phyloP scores from a whole-genome alignment of 2,113 vertebrate genomes.

The Aspidoscelis tigris region DNA sequence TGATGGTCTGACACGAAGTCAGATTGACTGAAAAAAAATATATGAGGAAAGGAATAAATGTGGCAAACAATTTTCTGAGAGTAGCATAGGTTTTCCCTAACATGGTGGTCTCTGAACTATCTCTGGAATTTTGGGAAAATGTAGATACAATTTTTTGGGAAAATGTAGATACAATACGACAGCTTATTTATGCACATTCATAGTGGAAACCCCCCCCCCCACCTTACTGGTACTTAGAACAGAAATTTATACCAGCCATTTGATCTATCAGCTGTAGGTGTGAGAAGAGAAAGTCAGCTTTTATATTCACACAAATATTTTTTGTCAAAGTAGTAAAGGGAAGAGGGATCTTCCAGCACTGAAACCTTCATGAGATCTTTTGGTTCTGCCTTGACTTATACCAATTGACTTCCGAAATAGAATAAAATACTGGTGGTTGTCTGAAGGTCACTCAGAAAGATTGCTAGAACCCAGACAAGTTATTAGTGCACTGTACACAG shows the following conservation, averaged over 20 bases:
- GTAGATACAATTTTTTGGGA: slow-evolving; percentile 48
- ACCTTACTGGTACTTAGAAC: background rate
- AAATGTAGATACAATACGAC: slow-evolving; percentile 37
- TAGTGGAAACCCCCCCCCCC: no score
- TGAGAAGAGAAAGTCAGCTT: background rate
- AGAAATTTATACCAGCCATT: background rate
- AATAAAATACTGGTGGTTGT: no score
- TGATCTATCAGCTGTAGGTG: background rate
- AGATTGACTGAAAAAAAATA: slow-evolving; percentile 66
- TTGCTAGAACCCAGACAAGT: background rate
- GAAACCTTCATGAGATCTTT: background rate
- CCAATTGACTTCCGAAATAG: background rate
- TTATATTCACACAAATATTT: background rate
- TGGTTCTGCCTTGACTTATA: background rate
- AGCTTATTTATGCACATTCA: no score
- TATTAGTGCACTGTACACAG: background rate
- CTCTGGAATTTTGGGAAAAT: slow-evolving; percentile 19
- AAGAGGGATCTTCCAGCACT: background rate
- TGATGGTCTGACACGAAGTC: slow-evolving; percentile 62
- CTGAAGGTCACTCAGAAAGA: background rate
- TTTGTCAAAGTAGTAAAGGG: background rate
- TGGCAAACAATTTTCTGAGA: slow-evolving; percentile 29
- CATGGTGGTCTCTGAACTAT: slow-evolving; percentile 49
- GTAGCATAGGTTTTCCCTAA: slow-evolving; percentile 34
- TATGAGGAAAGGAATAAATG: slow-evolving; percentile 15